Conservation (phyloP, 2,113 vertebrate genomes). For the Butastur rufipennis region DNA sequence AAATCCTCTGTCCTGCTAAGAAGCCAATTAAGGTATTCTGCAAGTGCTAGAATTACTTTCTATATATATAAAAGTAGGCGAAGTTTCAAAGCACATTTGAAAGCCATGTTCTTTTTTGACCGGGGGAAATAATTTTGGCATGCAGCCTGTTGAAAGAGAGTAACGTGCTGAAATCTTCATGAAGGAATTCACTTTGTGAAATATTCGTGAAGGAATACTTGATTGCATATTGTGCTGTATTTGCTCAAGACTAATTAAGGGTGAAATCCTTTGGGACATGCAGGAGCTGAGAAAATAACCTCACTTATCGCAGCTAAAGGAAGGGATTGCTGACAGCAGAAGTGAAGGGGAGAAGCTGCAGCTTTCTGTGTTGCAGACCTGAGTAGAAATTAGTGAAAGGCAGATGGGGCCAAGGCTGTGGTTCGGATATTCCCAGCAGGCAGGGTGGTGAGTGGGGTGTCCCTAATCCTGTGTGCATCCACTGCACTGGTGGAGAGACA, state of each 20-base stretch:
- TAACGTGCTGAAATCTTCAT: background rate
- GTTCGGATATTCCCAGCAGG: background rate
- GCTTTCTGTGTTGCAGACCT: background rate
- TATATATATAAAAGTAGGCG: background rate
- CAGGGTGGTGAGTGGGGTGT: fast-evolving
- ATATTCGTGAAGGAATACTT: background rate
- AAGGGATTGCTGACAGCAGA: background rate
- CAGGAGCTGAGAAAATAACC: background rate
- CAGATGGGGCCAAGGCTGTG: background rate
- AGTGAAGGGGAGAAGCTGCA: background rate
- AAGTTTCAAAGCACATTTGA: slow-evolving; percentile 8
- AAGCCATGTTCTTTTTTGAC: background rate
- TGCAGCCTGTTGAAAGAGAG: background rate
- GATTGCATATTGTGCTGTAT: background rate
- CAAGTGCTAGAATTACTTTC: background rate
- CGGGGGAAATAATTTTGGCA: background rate
- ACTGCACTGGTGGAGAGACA: background rate
- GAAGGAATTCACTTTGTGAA: background rate
- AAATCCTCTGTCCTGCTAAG: background rate
- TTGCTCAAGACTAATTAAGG: background rate
- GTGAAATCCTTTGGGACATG: background rate
- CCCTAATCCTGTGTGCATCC: too few species aligned
- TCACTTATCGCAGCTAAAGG: background rate
- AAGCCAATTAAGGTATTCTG: background rate
- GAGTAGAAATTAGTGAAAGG: background rate